These are phyloP conservation scores for Falco punctatus DNA, from an alignment of 2,113 vertebrate genomes.

Conservation along the genomic window DNA sequence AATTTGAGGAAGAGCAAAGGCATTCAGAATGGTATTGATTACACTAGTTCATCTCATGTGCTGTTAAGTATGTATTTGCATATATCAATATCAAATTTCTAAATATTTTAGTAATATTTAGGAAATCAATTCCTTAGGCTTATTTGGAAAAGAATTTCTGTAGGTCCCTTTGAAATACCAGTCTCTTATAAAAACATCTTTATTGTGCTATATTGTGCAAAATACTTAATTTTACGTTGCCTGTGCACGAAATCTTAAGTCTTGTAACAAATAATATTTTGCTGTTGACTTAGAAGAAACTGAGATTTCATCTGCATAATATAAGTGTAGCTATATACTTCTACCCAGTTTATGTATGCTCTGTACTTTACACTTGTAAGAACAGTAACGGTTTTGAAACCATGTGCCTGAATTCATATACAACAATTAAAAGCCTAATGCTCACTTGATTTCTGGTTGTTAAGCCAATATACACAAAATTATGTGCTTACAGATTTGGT, in stretches of 20 bases:
- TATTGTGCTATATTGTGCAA: neutral
- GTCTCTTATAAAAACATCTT: neutral
- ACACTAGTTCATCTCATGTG: neutral
- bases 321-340: neutral
- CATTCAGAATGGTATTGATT: conserved; percentile 76
- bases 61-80: neutral
- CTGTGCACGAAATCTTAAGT: neutral
- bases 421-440: neutral
- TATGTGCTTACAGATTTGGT: neutral
- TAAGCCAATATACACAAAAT: neutral
- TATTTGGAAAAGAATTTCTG: neutral
- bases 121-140: neutral
- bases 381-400: neutral
- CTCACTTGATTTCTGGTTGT: neutral
- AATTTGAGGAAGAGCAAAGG: conserved; percentile 81
- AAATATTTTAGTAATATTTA: neutral
- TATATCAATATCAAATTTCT: neutral
- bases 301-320: neutral
- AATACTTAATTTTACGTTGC: neutral
- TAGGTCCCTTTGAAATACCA: neutral
- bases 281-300: neutral
- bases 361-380: neutral
- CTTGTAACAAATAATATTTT: neutral
- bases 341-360: neutral
- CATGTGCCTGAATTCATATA: neutral